Base-by-base conservation (phyloP, 1,140 invertebrate genomes). In the Protaetia brevitarsis region DNA sequence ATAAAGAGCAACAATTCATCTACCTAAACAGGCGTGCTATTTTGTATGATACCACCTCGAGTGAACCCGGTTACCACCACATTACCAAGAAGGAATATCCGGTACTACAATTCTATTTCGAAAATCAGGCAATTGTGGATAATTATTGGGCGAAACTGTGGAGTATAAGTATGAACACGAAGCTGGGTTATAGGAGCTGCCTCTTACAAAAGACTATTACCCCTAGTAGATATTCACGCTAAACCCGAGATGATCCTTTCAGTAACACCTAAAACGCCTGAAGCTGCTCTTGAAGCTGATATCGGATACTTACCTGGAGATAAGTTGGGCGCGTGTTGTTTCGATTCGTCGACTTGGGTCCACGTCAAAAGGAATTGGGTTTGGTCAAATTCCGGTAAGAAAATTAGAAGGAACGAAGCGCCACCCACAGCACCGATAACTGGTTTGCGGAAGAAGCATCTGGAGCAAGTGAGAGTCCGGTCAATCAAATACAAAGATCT, bases 91-190 rank as follows among this genome's bases (percentile, higher is more conserved):
- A 83, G 28, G 73, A 78, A 1, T 91, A 90, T 74, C 77, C 82
- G 0, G 68, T 76, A 8, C 75, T 81, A 0, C 74, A 72, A 0
- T 92, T 87, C 71, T 65, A 76, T 21, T 90, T 93, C 67, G 67
- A 80, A 0, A 79, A 75, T 2, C 72, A 82, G 1, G 72, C 82
- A 6, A 82, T 86, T 66, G 76, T 93, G 0, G 82, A 87, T 7
- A 81, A 84, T n/a, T 93, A 89, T 75, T 93, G 91, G 91, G 83
- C 82, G 61, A 85, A 89, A 45, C 78, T 92, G 75, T 86, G 87
- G 82, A 83, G 82, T 56, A 45, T 66, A 66, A 62, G 68, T 67
- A 36, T 70, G 31, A 64, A 60, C 21, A 70, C 71, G 1, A 62
- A 41, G 51, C 51, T 72, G 6, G 67, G 66, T n/a, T 8, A 59